These are phyloP conservation scores for Orthosia gothica DNA, from an alignment of 2,888 invertebrate genomes.

Conservation along the genomic window DNA sequence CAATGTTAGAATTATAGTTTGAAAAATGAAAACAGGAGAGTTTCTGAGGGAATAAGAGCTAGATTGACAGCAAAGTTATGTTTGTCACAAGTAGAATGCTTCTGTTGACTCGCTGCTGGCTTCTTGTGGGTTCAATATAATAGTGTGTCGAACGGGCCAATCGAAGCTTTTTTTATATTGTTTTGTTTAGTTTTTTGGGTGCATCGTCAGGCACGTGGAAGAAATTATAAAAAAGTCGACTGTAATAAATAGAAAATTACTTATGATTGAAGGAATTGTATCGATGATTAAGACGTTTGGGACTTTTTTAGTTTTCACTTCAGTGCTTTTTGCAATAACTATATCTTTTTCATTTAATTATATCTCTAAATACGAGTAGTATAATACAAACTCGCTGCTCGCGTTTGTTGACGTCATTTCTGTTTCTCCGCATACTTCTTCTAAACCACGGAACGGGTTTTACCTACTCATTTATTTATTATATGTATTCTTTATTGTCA, in stretches of 20 bases:
- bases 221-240: not conserved
- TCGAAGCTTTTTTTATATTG: conserved; percentile 33
- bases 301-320: not conserved
- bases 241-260: not conserved
- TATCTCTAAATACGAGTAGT: too few relatives aligned
- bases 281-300: not conserved
- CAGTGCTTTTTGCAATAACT: not conserved
- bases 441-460: too few relatives aligned
- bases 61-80: conserved; percentile 42
- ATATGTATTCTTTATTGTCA: too few relatives aligned
- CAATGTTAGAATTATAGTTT: conserved; percentile 48
- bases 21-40: conserved; percentile 11
- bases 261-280: not conserved
- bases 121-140: conserved; percentile 55
- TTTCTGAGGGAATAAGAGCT: not conserved
- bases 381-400: too few relatives aligned
- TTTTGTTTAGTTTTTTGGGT: conserved; percentile 34
- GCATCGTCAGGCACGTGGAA: not conserved
- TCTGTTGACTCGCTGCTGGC: conserved; percentile 53
- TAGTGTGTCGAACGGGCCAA: conserved; percentile 47
- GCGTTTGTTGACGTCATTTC: too few relatives aligned
- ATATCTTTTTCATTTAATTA: too few relatives aligned
- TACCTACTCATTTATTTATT: not conserved
- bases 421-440: too few relatives aligned
- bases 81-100: conserved; percentile 59